These are phyloP conservation scores for Dysidea cf. avara DNA, from an alignment of 37 sponge, comb jelly and placozoan species.

Conservation along the genomic window DNA sequence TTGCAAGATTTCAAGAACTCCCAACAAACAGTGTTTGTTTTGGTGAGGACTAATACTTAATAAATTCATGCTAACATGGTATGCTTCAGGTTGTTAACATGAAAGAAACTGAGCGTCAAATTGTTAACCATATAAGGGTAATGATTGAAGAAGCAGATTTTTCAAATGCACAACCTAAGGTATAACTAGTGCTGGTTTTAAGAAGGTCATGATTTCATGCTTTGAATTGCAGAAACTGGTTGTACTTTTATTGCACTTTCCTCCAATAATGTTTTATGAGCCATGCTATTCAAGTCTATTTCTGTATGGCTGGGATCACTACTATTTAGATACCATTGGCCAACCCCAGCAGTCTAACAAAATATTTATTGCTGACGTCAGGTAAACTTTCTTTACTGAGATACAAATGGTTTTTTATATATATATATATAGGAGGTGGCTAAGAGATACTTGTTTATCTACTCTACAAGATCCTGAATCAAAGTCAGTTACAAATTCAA, in stretches of 20 bases:
- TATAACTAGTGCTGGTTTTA: too few species aligned
- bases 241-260: slow-evolving; percentile 84
- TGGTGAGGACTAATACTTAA: slow-evolving; percentile 7
- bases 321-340: slow-evolving; percentile 73
- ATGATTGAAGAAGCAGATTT: slow-evolving; percentile 86
- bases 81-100: slow-evolving; percentile 55
- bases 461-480: too few species aligned
- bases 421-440: slow-evolving; percentile 55
- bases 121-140: slow-evolving; percentile 84
- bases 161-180: too few species aligned
- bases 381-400: too few species aligned
- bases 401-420: too few species aligned
- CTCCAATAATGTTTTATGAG: slow-evolving; percentile 59
- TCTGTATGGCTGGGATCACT: slow-evolving; percentile 88
- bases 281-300: slow-evolving; percentile 84
- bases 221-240: slow-evolving; percentile 49
- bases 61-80: too few species aligned
- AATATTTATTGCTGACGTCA: not conserved
- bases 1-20: slow-evolving; percentile 38
- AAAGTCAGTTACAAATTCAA: too few species aligned
- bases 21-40: slow-evolving; percentile 7
- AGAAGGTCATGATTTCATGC: not conserved
- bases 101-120: slow-evolving; percentile 58
- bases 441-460: slow-evolving; percentile 38
- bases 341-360: slow-evolving; percentile 11